Evolutionary conservation across 2,888 invertebrate species (phyloP).

Genomic region (Macaria liturata): DNA sequence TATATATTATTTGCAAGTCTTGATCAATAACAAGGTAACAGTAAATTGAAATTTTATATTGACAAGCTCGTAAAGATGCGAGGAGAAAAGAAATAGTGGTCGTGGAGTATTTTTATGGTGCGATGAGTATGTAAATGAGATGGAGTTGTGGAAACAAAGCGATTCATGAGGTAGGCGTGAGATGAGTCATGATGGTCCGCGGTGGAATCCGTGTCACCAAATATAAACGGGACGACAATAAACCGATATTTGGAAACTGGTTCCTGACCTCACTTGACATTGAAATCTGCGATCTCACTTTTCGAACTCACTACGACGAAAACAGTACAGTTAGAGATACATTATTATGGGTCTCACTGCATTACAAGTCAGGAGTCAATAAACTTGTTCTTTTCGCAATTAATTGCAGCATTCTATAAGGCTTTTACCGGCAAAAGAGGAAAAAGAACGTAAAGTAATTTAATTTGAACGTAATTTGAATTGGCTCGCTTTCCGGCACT

Average conservation of each 20-base stretch:
- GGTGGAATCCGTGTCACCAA: conserved; percentile 57
- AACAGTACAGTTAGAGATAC: conserved; percentile 8
- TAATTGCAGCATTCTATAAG: conserved; percentile 11
- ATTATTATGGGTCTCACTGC: conserved; percentile 16
- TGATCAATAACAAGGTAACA: conserved; percentile 19
- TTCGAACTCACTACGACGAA: conserved; percentile 11
- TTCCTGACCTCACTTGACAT: conserved; percentile 40
- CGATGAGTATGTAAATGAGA: conserved; percentile 51
- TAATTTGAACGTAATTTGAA: conserved; percentile 26
- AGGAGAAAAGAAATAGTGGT: conserved; percentile 34
- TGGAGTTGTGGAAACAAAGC: conserved; percentile 40
- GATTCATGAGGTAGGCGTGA: conserved; percentile 54
- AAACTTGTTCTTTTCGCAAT: conserved; percentile 5
- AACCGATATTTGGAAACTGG: conserved; percentile 49
- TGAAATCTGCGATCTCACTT: conserved; percentile 22
- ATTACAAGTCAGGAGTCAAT: conserved; percentile 7
- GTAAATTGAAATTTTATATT: conserved; percentile 35
- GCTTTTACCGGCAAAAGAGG: conserved; percentile 7
- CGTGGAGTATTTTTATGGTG: conserved; percentile 43
- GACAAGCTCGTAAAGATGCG: conserved; percentile 35
- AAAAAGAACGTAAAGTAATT: conserved; percentile 21
- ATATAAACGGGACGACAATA: conserved; percentile 55
- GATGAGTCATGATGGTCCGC: conserved; percentile 55
- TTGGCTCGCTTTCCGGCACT: conserved; percentile 16
- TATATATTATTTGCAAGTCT: conserved; percentile 14